Base-by-base conservation (phyloP, 2,888 invertebrate genomes). In the Psylliodes chrysocephalus region DNA sequence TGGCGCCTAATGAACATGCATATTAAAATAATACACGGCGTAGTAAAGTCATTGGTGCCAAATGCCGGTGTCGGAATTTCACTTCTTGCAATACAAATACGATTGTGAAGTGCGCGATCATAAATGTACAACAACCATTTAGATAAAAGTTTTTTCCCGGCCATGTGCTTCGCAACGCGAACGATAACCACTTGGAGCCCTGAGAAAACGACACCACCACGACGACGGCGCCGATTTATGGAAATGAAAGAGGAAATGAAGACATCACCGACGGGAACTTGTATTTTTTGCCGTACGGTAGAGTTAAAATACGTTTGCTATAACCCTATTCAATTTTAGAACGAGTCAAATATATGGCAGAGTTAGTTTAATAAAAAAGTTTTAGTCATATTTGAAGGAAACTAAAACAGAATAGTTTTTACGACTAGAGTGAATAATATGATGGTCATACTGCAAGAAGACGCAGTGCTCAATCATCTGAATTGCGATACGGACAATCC, bases 141-240 rank as follows among this genome's bases (percentile, higher is more conserved):
- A 71, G 71, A 71, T 71, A 71, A 71, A 7, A 35, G 49, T 68
- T 68, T 71, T 71, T 70, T 63, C 64, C 54, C 22, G 57, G 71
- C 71, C 71, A 71, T 71, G 69, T 71, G 71, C 57, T 52, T 10
- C 40, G 15, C 19, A 40, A 51, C 49, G 30, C 18, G 44, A 56
- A 19, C 46, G 55, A 56, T 55, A 60, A 60, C 54, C 55, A 56
- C 19, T 60, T 52, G 51, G 42, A 47, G 47, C 35, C 47, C 30
- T 51, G 59, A 59, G 59, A 49, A 59, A 59, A 59, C 30, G 38
- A 40, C 22, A 28, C 14, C 30, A 35, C 33, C 22, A 33, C 46
- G 47, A 35, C 55, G 44, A 44, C 33, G 33, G 14, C 30, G 46
- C 30, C 40, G 59, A 40, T 59, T 59, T 59, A 51, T 59, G 49